Percentiles rank a stretch among this genome's conserved stretches.
Conservation (phyloP, 2,797 vertebrate species). For the Ceryle rudis region DNA sequence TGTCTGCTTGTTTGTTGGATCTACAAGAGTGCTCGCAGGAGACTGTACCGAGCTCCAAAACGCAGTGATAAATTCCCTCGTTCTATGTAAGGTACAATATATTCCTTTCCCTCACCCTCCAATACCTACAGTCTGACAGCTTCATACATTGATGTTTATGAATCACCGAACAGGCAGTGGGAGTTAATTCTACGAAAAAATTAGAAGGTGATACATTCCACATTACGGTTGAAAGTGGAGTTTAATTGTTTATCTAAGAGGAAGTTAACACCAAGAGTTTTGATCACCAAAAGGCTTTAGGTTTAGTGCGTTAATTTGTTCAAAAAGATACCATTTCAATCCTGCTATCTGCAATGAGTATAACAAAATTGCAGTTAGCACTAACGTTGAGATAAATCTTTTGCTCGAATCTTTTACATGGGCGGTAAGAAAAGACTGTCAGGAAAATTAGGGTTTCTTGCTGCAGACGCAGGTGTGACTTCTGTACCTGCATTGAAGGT, state of each 20-base stretch:
- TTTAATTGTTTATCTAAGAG: constrained; percentile 30
- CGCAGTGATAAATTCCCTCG: not conserved
- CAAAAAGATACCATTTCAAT: not conserved
- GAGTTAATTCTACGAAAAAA: constrained; percentile 29
- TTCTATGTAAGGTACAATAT: not conserved
- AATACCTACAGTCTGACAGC: constrained; percentile 6
- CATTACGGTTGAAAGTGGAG: not conserved
- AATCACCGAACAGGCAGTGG: constrained; percentile 28
- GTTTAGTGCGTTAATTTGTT: not conserved
- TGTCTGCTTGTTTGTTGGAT: constrained; percentile 1
- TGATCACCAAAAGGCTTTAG: not conserved
- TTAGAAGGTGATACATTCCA: not conserved
- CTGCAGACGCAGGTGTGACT: not conserved
- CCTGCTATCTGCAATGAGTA: not conserved
- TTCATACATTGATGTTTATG: not conserved
- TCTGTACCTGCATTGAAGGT: constrained; percentile 12
- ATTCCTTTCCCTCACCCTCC: not conserved
- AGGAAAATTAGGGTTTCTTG: not conserved
- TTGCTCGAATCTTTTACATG: not conserved
- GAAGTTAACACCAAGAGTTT: constrained; percentile 17
- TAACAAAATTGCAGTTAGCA: not conserved
- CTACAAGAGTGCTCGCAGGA: not conserved
- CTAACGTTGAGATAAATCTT: not conserved
- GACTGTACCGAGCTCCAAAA: not conserved
- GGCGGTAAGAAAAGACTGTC: not conserved